These are phyloP conservation scores for Drosophila arawakana DNA, from an alignment of 1,140 invertebrate genomes.

Conservation along the genomic window DNA sequence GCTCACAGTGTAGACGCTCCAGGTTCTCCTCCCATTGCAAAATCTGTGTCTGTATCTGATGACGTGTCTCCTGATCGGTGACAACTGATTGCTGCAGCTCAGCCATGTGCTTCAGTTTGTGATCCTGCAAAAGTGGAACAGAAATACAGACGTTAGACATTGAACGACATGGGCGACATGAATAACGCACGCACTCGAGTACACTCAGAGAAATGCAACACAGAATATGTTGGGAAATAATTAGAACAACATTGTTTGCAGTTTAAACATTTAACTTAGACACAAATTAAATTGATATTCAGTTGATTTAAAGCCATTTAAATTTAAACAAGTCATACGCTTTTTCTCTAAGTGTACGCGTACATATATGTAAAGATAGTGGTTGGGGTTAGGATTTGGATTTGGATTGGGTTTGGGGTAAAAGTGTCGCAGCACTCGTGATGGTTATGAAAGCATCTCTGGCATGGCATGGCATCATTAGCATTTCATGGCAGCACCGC, in stretches of 20 bases:
- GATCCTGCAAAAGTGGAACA: conserved; percentile 89
- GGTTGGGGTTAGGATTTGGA: not conserved
- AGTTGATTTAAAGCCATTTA: too few relatives aligned
- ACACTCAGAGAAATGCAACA: too few relatives aligned
- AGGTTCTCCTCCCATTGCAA: conserved; percentile 98
- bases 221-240: too few relatives aligned
- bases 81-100: conserved; percentile 98
- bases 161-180: not conserved
- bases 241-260: too few relatives aligned
- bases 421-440: conserved; percentile 45
- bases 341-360: not conserved
- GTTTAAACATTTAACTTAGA: too few relatives aligned
- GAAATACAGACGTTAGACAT: conserved; percentile 54
- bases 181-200: not conserved
- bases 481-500: conserved; percentile 72
- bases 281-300: too few relatives aligned
- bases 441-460: conserved; percentile 73
- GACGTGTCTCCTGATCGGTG: conserved; percentile 94
- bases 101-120: conserved; percentile 98
- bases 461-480: conserved; percentile 73
- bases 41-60: conserved; percentile 96
- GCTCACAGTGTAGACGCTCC: conserved; percentile 97
- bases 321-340: too few relatives aligned
- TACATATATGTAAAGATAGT: conserved; percentile 20
- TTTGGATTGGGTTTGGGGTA: conserved; percentile 4